These are phyloP conservation scores for Agrochola macilenta DNA, from an alignment of 2,888 invertebrate genomes.

Conservation along the genomic window DNA sequence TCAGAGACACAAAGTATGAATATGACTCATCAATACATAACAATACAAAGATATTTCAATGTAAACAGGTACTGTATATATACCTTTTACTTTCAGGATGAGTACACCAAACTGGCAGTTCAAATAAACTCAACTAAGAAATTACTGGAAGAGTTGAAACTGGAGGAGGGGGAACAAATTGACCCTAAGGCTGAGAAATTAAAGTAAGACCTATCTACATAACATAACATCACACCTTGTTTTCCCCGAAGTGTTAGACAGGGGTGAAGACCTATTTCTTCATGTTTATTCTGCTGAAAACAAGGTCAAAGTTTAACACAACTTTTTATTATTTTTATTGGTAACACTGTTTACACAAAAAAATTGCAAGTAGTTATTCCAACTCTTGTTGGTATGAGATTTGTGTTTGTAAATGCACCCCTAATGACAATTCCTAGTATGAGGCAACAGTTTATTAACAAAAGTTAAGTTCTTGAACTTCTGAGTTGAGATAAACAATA, in stretches of 20 bases:
- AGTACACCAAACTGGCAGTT: constrained; percentile 83
- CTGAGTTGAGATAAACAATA: too few species aligned
- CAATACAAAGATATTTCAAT: neutral
- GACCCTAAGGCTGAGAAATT: constrained; percentile 89
- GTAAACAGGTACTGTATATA: neutral
- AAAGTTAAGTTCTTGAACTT: too few species aligned
- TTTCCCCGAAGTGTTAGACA: too few species aligned
- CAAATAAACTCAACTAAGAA: constrained; percentile 89
- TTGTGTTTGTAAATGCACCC: neutral
- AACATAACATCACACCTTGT: too few species aligned
- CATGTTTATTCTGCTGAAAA: too few species aligned
- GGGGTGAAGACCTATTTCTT: too few species aligned
- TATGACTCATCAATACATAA: constrained; percentile 9
- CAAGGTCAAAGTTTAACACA: too few species aligned
- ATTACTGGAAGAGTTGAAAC: constrained; percentile 86
- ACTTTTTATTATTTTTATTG: too few species aligned
- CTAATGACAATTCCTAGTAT: too few species aligned
- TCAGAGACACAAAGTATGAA: neutral
- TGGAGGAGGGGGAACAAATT: constrained; percentile 87
- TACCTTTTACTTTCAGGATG: constrained; percentile 77
- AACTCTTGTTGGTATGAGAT: neutral
- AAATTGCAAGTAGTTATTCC: neutral
- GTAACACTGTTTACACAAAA: too few species aligned
- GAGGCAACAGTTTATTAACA: neutral
- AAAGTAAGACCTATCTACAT: constrained; percentile 74